Conservation (phyloP, 2,797 vertebrate species). For the Pelobates cultripes region DNA sequence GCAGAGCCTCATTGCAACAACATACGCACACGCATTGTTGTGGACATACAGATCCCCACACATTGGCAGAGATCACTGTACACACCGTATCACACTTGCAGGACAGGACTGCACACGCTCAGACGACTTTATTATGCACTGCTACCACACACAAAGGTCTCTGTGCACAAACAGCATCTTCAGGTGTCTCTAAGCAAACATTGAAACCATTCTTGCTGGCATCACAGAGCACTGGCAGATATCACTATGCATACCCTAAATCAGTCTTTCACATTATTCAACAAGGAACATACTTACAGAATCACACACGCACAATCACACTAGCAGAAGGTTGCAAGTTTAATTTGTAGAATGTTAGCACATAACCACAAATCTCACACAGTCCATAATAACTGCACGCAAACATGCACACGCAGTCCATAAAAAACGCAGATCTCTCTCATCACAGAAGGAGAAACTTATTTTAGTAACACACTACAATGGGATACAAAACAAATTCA, state of each 20-base stretch:
- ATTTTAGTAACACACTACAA: too few relatives aligned
- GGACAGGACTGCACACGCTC: neutral
- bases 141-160: neutral
- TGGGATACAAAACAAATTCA: too few relatives aligned
- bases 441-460: too few relatives aligned
- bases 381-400: too few relatives aligned
- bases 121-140: neutral
- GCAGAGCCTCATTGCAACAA: constrained; percentile 20
- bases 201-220: neutral
- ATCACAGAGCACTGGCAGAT: constrained; percentile 7
- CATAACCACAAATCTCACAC: too few relatives aligned
- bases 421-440: too few relatives aligned
- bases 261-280: neutral
- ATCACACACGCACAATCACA: neutral
- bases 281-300: neutral
- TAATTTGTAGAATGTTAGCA: too few relatives aligned
- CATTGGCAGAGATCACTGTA: neutral
- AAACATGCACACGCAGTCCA: too few relatives aligned
- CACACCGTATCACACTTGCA: neutral
- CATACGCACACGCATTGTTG: neutral
- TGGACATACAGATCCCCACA: constrained; percentile 4
- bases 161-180: neutral
- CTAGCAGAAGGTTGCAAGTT: too few relatives aligned
- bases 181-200: neutral
- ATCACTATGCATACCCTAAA: constrained; percentile 12